Percentiles rank a stretch among this genome's conserved stretches.
Conservation (phyloP, 2,888 invertebrate species). For the Heteromyza rotundicornis region DNA sequence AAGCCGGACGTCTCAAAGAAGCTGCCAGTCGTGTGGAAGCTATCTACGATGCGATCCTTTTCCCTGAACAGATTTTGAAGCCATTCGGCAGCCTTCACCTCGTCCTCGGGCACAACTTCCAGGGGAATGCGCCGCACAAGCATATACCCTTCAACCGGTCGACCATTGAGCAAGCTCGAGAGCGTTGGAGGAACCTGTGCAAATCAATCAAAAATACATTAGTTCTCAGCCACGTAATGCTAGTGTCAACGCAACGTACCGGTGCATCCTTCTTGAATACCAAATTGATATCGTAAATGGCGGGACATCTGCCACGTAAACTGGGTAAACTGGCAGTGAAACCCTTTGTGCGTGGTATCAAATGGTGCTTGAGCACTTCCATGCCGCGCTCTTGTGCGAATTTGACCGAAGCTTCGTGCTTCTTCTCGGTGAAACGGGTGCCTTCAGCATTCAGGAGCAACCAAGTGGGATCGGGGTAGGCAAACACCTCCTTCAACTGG, state of each 20-base stretch:
- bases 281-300: slow-evolving; percentile 83
- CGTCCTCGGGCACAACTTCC: slow-evolving; percentile 76
- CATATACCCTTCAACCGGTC: slow-evolving; percentile 75
- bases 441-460: slow-evolving; percentile 91
- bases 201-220: not conserved
- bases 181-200: slow-evolving; percentile 75
- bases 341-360: slow-evolving; percentile 94
- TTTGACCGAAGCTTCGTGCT: slow-evolving; percentile 85
- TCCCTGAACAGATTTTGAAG: slow-evolving; percentile 80
- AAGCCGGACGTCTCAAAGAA: slow-evolving; percentile 80
- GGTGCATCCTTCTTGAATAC: slow-evolving; percentile 72
- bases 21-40: slow-evolving; percentile 68
- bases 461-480: slow-evolving; percentile 92
- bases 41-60: slow-evolving; percentile 71
- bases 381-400: slow-evolving; percentile 87
- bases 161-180: slow-evolving; percentile 76
- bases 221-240: too few species aligned
- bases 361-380: slow-evolving; percentile 83
- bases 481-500: slow-evolving; percentile 81
- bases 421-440: slow-evolving; percentile 86
- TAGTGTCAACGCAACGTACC: slow-evolving; percentile 58
- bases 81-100: slow-evolving; percentile 77
- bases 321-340: slow-evolving; percentile 86
- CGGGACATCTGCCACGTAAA: slow-evolving; percentile 80
- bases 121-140: slow-evolving; percentile 83